Evolutionary conservation across 2,113 vertebrate genomes (phyloP).

Genomic region (Thamnaconus septentrionalis): DNA sequence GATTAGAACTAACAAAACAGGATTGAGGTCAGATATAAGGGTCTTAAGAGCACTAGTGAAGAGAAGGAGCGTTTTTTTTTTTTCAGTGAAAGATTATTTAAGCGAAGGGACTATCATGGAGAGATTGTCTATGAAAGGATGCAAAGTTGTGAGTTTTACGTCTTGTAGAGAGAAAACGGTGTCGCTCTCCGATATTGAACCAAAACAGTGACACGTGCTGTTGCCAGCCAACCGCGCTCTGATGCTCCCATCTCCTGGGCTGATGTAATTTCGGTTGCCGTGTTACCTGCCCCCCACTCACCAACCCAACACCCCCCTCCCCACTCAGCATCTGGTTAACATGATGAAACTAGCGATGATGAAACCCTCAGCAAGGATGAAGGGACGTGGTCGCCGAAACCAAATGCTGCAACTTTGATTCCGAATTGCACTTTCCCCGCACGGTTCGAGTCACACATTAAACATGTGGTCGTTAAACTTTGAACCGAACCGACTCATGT

Average conservation of each 20-base stretch:
- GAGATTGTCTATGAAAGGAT: too few species aligned
- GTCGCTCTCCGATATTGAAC: too few species aligned
- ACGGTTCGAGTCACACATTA: too few species aligned
- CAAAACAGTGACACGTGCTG: too few species aligned
- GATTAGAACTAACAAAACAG: conserved; percentile 41
- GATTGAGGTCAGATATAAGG: conserved; percentile 30
- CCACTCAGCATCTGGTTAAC: not conserved
- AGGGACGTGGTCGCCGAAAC: conserved; percentile 10
- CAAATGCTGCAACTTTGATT: conserved; percentile 34
- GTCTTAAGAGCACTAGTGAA: conserved; percentile 3
- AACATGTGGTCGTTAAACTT: too few species aligned
- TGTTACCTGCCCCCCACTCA: conserved; percentile 13
- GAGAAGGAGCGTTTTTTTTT: conserved; percentile 3
- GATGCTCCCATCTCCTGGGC: not conserved
- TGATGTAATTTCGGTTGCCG: conserved; percentile 50
- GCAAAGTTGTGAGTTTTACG: too few species aligned
- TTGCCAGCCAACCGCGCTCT: too few species aligned
- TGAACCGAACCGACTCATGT: too few species aligned
- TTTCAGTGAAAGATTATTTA: too few species aligned
- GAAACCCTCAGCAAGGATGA: conserved; percentile 44
- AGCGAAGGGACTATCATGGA: too few species aligned
- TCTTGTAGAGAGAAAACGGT: too few species aligned
- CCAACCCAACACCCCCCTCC: too few species aligned
- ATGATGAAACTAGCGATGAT: conserved; percentile 52
- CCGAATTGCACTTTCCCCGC: not conserved